A percentile compares a stretch with the other conserved stretches of the same genome.
Evolutionary conservation across 2,888 invertebrate genomes (phyloP).

Genomic region (Agelastica alni): DNA sequence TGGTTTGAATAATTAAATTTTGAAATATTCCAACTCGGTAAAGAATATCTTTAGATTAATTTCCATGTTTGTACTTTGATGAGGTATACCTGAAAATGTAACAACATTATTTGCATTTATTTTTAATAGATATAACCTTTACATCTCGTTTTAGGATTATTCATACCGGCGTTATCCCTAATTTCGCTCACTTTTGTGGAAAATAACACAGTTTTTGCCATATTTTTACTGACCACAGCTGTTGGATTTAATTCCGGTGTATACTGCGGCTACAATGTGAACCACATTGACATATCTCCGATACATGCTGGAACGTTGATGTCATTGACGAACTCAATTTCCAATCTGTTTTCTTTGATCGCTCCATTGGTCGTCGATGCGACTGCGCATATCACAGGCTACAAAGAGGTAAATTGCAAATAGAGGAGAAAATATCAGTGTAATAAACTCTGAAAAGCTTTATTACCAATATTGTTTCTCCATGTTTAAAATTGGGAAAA

Average conservation of each 20-base stretch:
- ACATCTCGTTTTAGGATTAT: constrained; percentile 56
- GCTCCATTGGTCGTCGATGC: constrained; percentile 72
- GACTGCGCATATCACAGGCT: constrained; percentile 53
- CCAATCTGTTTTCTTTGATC: constrained; percentile 74
- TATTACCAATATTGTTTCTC: too few relatives aligned
- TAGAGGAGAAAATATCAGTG: too few relatives aligned
- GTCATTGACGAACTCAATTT: constrained; percentile 77
- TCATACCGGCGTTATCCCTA: constrained; percentile 69
- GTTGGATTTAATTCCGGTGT: constrained; percentile 77
- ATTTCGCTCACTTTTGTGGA: constrained; percentile 62
- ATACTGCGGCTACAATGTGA: constrained; percentile 74
- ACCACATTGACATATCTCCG: constrained; percentile 81
- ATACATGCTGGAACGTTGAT: constrained; percentile 80
- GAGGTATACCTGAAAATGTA: too few relatives aligned
- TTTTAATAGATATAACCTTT: too few relatives aligned
- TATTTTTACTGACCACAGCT: constrained; percentile 69
- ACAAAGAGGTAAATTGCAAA: constrained; percentile 69
- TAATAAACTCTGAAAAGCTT: too few relatives aligned
- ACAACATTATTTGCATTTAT: too few relatives aligned
- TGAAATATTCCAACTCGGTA: too few relatives aligned
- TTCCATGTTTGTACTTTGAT: neutral
- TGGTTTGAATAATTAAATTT: too few relatives aligned
- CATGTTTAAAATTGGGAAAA: too few relatives aligned
- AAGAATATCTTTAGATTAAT: neutral
- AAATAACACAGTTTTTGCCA: constrained; percentile 65